phyloP scores from a whole-genome alignment of 2,797 vertebrate genomes.

The Phalanger gymnotis region DNA sequence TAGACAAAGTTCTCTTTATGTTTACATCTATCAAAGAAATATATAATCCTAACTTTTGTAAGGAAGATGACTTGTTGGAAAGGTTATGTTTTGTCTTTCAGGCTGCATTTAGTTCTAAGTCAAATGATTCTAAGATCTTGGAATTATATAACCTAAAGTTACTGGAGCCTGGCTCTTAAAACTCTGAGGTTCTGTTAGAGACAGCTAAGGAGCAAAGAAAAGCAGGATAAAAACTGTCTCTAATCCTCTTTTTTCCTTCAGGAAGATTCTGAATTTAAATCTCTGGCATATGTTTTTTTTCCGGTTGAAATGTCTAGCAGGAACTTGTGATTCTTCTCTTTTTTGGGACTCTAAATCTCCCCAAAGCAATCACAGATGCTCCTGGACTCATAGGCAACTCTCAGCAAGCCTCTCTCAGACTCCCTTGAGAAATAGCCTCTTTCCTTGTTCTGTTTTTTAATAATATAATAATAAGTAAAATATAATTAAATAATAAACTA shows the following conservation, averaged over 20 bases:
- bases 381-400: not conserved
- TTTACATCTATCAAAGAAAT: not conserved
- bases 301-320: not conserved
- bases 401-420: not conserved
- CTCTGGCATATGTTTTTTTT: not conserved
- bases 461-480: not conserved
- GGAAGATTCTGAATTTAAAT: not conserved
- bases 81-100: not conserved
- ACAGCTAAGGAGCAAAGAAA: not conserved
- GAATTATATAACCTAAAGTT: not conserved
- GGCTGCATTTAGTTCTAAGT: not conserved
- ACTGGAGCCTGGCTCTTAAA: not conserved
- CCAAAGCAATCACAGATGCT: not conserved
- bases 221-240: not conserved
- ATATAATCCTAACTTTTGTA: not conserved
- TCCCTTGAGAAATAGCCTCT: not conserved
- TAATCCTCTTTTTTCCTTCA: not conserved
- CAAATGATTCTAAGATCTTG: not conserved
- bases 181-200: not conserved
- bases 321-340: not conserved
- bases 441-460: not conserved
- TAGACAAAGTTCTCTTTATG: not conserved
- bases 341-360: not conserved
- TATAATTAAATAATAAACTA: not conserved
- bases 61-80: not conserved